Evolutionary conservation across 2,797 vertebrate genomes (phyloP).

Genomic region (Centropyge bicolor): DNA sequence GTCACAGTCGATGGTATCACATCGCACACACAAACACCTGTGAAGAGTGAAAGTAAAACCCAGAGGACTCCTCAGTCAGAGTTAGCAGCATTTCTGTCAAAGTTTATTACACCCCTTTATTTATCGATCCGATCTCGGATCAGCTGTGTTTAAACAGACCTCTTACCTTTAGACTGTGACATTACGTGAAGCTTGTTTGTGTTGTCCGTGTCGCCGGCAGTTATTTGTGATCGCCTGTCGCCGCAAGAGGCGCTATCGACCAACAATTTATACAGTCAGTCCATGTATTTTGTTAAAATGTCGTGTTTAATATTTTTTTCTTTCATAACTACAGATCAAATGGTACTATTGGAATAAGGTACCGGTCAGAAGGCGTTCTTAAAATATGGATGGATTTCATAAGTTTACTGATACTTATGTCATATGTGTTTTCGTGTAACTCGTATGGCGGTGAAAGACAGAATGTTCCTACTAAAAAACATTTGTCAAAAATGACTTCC

Average conservation of each 20-base stretch:
- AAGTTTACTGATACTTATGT: neutral
- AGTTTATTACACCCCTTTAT: neutral
- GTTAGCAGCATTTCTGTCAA: too few relatives aligned
- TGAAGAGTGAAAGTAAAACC: neutral
- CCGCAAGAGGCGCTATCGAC: conserved; percentile 12
- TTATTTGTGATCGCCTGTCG: neutral
- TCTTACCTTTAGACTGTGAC: conserved; percentile 34
- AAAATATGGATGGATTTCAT: too few relatives aligned
- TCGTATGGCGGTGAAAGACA: too few relatives aligned
- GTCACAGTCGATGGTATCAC: too few relatives aligned
- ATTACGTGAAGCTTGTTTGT: neutral
- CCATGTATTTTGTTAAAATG: too few relatives aligned
- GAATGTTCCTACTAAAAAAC: too few relatives aligned
- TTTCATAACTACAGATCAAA: too few relatives aligned
- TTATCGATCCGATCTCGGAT: neutral
- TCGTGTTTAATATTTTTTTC: too few relatives aligned
- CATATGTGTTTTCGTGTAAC: neutral
- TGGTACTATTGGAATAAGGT: too few relatives aligned
- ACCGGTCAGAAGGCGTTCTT: too few relatives aligned
- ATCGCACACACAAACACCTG: too few relatives aligned
- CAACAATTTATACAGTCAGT: neutral
- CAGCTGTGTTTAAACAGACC: neutral
- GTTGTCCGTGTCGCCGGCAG: neutral
- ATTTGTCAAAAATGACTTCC: neutral
- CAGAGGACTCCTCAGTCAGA: too few relatives aligned